Base-by-base conservation (phyloP, 2,888 invertebrate genomes). In the Nomada goodeniana region DNA sequence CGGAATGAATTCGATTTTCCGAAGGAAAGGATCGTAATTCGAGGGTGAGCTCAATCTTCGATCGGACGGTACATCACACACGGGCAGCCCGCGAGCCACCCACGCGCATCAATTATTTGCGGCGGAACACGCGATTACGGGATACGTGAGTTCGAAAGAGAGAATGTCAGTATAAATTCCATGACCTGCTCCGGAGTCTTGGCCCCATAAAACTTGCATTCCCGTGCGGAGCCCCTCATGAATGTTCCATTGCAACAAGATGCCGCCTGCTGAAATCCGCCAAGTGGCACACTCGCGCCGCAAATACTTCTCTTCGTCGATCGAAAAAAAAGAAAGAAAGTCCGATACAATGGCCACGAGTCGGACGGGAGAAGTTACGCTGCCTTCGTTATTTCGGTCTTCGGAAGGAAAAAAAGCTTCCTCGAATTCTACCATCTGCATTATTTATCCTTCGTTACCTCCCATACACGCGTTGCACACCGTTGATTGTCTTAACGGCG, bases 181-280 rank as follows among this genome's bases (percentile, higher is more conserved):
- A 86, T 82, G 82, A 84, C 83, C 86, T 61, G 71, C 60, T 65
- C 71, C 55, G 60, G 81, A 74, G 80, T 80, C 78, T 85, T 72
- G 81, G 77, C 84, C 65, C 86, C 83, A 91, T 91, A 87, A 91
- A 91, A 91, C 70, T 89, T 91, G 87, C 86, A 91, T 86, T 82
- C 77, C 83, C 80, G 65, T 68, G 57, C 69, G 63, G 70, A 7
- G 52, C 83, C 81, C 80, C 84, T 89, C 86, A 83, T 89, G 87
- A 89, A 89, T 91, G 84, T 89, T 90, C 85, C 83, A 89, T 87
- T 76, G 61, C 55, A 44, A 60, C 69, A 78, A 80, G 75, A 86
- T 78, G 69, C 77, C 80, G 65, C 63, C 71, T 23, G 71, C 26
- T 57, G 74, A 61, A 71, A 76, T 77, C 75, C 78, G 59, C 65